Conservation (phyloP, 2,113 vertebrate genomes). For the Corydoras maculifer region DNA sequence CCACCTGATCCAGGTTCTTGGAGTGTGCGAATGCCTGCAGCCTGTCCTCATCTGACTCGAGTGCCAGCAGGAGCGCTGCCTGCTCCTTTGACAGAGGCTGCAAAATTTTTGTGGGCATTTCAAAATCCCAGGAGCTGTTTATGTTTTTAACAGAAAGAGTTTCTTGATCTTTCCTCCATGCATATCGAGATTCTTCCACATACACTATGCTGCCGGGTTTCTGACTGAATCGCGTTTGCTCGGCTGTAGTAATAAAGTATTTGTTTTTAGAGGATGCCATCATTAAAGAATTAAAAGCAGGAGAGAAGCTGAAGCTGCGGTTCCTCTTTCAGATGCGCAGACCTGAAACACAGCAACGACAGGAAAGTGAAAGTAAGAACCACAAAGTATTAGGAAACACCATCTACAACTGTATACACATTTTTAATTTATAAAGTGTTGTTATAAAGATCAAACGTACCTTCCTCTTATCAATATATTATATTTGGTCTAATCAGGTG, state of each 20-base stretch:
- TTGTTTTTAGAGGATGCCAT: slow-evolving; percentile 12
- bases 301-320: not conserved
- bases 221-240: not conserved
- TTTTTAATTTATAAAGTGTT: no score
- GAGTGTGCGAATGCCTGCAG: slow-evolving; percentile 54
- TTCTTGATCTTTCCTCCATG: accelerated
- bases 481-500: no score
- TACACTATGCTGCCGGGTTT: slow-evolving; percentile 58
- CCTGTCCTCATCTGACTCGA: slow-evolving; percentile 49
- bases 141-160: slow-evolving; percentile 40
- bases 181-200: slow-evolving; percentile 33
- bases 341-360: not conserved
- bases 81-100: slow-evolving; percentile 32
- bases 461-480: no score
- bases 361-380: slow-evolving; percentile 11
- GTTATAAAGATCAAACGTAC: no score
- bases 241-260: slow-evolving; percentile 67
- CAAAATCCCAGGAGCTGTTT: accelerated
- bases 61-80: slow-evolving; percentile 56
- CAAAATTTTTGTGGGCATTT: slow-evolving; percentile 2
- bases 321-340: slow-evolving; percentile 6
- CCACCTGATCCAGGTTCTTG: slow-evolving; percentile 47
- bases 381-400: not conserved
- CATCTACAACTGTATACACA: no score
- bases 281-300: not conserved